Percentiles rank a stretch among this genome's conserved stretches.
phyloP scores from a whole-genome alignment of 2,113 vertebrate species.

The Sinosuthora webbiana region DNA sequence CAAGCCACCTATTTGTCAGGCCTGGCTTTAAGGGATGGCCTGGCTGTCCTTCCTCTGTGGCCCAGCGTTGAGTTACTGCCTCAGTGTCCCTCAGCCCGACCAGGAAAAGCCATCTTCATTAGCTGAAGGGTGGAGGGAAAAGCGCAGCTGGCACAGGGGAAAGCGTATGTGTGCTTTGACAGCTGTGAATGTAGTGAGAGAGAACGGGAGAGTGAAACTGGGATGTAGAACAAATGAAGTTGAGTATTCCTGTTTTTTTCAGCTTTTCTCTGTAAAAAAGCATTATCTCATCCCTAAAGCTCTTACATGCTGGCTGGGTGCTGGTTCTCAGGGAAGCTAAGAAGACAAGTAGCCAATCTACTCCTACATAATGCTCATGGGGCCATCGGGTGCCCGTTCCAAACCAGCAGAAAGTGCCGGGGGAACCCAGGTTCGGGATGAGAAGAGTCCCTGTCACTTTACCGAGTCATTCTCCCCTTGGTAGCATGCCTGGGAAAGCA shows the following conservation, averaged over 20 bases:
- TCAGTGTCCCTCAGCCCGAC: neutral
- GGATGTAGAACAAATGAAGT: neutral
- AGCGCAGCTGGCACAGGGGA: neutral
- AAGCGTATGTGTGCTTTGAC: neutral
- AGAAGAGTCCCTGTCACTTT: neutral
- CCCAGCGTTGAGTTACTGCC: accelerated
- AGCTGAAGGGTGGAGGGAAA: neutral
- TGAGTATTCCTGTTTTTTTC: neutral
- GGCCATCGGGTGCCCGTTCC: accelerated
- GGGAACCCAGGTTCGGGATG: accelerated
- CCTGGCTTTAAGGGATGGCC: neutral
- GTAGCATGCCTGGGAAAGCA: neutral
- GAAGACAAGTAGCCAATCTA: neutral
- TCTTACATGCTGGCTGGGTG: neutral
- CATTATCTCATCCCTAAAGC: neutral
- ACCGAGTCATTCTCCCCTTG: accelerated
- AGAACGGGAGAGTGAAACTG: neutral
- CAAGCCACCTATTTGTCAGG: neutral
- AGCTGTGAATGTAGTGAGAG: accelerated
- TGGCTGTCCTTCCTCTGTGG: neutral
- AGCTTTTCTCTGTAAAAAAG: neutral
- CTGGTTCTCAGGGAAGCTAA: neutral
- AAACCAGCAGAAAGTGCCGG: accelerated
- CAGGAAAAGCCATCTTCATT: neutral
- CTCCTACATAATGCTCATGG: accelerated